Conservation (phyloP, 2,797 vertebrate species). For the Sebastes minor region DNA sequence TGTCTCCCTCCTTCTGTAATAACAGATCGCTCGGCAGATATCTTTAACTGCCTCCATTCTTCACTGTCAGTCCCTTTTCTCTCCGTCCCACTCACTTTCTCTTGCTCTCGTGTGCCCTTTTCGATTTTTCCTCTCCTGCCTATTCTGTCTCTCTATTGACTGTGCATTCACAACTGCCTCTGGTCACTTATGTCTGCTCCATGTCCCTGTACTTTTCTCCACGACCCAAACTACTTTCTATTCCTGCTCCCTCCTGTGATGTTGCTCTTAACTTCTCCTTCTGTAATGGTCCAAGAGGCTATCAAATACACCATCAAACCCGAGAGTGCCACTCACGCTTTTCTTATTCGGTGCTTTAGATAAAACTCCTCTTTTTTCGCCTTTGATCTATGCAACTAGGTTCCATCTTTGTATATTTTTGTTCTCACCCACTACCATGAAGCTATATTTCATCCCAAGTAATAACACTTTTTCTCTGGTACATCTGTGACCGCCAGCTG, state of each 20-base stretch:
- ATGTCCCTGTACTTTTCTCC: constrained; percentile 23
- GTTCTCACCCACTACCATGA: constrained; percentile 12
- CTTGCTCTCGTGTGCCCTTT: constrained; percentile 65
- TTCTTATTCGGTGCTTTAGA: constrained; percentile 24
- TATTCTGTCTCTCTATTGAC: constrained; percentile 67
- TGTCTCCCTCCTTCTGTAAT: constrained; percentile 82
- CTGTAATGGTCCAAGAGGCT: constrained; percentile 22
- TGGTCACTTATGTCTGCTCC: constrained; percentile 54
- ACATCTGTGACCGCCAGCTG: constrained; percentile 48
- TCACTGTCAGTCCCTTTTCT: constrained; percentile 76
- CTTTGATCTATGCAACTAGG: constrained; percentile 35
- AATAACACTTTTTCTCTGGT: constrained; percentile 34
- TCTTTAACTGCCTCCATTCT: constrained; percentile 82
- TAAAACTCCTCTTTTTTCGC: constrained; percentile 1
- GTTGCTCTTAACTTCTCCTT: constrained; percentile 31
- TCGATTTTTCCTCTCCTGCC: constrained; percentile 61
- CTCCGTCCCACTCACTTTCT: constrained; percentile 67
- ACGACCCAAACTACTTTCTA: constrained; percentile 22
- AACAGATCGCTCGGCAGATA: constrained; percentile 81
- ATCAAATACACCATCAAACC: constrained; percentile 34
- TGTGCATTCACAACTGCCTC: constrained; percentile 67
- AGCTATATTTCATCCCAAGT: constrained; percentile 19
- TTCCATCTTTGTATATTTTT: constrained; percentile 26
- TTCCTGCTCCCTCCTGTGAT: constrained; percentile 3
- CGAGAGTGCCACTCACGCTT: neutral